Conservation (phyloP, 1,140 invertebrate species). For the Papilio dardanus region DNA sequence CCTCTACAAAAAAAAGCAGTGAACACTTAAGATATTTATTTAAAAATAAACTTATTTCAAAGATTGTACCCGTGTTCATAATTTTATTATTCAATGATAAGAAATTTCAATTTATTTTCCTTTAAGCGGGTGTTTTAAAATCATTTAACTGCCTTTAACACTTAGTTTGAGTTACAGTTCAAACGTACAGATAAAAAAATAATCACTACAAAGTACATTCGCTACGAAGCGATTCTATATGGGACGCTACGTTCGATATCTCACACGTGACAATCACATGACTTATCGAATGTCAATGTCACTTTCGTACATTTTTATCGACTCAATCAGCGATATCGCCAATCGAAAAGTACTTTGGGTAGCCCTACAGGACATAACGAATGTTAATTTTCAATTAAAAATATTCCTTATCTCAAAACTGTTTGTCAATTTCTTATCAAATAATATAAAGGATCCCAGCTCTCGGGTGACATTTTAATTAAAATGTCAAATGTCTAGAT, state of each 20-base stretch:
- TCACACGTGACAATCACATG: too few species aligned
- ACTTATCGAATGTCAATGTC: too few species aligned
- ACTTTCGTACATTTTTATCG: too few species aligned
- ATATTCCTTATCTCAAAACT: not conserved
- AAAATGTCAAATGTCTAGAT: slow-evolving; percentile 45
- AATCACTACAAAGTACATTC: not conserved
- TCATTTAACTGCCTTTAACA: not conserved
- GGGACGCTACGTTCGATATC: too few species aligned
- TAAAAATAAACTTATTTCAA: not conserved
- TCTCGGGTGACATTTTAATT: slow-evolving; percentile 53
- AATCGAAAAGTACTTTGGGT: too few species aligned
- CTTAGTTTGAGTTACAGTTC: not conserved
- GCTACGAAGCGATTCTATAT: too few species aligned
- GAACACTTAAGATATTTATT: too few species aligned
- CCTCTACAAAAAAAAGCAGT: too few species aligned
- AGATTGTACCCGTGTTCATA: not conserved
- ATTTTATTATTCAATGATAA: not conserved
- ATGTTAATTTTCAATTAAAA: slow-evolving; percentile 22
- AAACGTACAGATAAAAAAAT: not conserved
- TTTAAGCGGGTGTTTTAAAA: not conserved
- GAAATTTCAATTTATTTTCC: not conserved
- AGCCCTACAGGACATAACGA: not conserved
- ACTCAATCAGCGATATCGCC: too few species aligned
- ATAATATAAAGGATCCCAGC: slow-evolving; percentile 38
- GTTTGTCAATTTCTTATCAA: slow-evolving; percentile 9